Conservation (phyloP, 2,113 vertebrate species). For the Pterocles orientalis region DNA sequence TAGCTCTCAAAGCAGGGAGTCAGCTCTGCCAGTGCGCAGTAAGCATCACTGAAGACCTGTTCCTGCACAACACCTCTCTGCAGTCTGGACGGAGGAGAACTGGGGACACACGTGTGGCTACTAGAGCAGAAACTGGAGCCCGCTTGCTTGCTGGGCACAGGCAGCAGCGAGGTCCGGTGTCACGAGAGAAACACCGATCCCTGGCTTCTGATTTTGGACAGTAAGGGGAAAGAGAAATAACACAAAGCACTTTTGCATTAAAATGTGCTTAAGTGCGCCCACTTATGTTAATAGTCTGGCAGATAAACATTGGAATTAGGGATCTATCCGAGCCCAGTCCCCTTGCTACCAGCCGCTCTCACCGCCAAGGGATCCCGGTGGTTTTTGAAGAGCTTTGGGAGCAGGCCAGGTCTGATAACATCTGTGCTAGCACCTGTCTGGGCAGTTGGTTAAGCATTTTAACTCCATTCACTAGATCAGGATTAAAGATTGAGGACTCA, state of each 20-base stretch:
- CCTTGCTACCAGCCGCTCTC: not conserved
- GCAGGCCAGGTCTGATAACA: not conserved
- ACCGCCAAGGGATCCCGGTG: not conserved
- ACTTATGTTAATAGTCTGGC: not conserved
- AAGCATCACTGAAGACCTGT: not conserved
- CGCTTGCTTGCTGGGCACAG: not conserved
- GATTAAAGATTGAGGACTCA: not conserved
- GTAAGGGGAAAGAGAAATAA: not conserved
- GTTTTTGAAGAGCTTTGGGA: not conserved
- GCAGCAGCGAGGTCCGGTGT: fast-evolving
- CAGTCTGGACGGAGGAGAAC: not conserved
- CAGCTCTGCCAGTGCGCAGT: not conserved
- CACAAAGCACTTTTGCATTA: not conserved
- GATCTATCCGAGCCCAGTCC: not conserved
- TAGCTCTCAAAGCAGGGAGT: not conserved
- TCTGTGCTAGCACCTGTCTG: not conserved
- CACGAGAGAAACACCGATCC: not conserved
- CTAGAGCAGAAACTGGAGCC: not conserved
- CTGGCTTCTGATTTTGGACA: not conserved
- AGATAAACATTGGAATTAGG: not conserved
- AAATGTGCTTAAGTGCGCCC: not conserved
- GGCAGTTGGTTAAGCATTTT: not conserved
- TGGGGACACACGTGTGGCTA: fast-evolving
- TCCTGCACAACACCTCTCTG: not conserved
- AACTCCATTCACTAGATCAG: not conserved